phyloP scores from a whole-genome alignment of 2,888 invertebrate species.

The Hydrotaea cyrtoneurina region DNA sequence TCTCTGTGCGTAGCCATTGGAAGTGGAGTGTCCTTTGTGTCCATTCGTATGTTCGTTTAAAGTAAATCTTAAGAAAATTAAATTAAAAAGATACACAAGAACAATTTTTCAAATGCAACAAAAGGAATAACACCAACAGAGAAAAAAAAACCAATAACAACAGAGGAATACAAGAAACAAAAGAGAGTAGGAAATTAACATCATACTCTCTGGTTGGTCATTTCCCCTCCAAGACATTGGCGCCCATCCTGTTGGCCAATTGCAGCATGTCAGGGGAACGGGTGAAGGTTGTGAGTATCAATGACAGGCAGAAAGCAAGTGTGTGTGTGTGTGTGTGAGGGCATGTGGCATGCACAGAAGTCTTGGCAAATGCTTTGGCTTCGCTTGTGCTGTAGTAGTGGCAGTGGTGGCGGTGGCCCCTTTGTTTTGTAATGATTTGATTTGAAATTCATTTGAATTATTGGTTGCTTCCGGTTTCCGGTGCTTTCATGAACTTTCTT shows the following conservation, averaged over 20 bases:
- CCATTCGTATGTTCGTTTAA: constrained; percentile 4
- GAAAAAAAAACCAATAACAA: neutral
- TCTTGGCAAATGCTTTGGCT: neutral
- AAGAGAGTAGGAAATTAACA: constrained; percentile 16
- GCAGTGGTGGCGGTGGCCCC: constrained; percentile 2
- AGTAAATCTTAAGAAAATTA: constrained; percentile 18
- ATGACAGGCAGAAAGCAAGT: constrained; percentile 4
- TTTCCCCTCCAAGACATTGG: neutral
- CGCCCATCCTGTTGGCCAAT: constrained; percentile 3
- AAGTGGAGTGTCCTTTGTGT: neutral
- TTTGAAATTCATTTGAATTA: constrained; percentile 80
- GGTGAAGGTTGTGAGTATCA: neutral
- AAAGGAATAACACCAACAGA: neutral
- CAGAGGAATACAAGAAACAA: neutral
- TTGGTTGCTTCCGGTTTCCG: constrained; percentile 79
- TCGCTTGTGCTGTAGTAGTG: neutral
- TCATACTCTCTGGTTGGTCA: neutral
- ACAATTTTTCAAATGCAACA: neutral
- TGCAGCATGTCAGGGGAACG: neutral
- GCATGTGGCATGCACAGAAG: neutral
- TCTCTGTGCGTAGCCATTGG: no score
- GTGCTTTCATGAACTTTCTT: constrained; percentile 75
- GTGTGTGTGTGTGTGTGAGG: neutral
- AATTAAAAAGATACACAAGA: constrained; percentile 32
- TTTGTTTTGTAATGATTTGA: constrained; percentile 78